These are phyloP conservation scores for Cenopis cana DNA, from an alignment of 2,888 invertebrate species.

Conservation along the genomic window DNA sequence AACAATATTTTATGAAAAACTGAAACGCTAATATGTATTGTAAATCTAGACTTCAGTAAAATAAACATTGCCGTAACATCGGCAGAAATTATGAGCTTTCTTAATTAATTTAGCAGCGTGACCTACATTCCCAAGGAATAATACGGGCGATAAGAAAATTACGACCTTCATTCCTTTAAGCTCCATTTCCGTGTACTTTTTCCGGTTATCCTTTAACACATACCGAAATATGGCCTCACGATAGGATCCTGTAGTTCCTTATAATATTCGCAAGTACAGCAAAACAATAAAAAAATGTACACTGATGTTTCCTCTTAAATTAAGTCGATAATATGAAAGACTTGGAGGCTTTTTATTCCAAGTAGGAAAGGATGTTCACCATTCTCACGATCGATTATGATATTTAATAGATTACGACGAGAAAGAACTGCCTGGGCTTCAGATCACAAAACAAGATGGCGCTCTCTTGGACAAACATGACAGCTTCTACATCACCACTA, in stretches of 20 bases:
- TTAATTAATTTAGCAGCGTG: too few species aligned
- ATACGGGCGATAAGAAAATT: not conserved
- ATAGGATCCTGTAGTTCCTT: not conserved
- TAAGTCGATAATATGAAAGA: too few species aligned
- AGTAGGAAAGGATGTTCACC: too few species aligned
- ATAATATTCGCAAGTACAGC: not conserved
- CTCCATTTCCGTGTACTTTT: not conserved
- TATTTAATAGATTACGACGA: conserved; percentile 60
- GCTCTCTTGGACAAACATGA: conserved; percentile 87
- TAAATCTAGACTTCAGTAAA: too few species aligned
- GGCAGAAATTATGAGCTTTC: not conserved
- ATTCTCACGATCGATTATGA: not conserved
- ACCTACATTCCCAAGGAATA: too few species aligned
- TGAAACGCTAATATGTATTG: too few species aligned
- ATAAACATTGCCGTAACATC: too few species aligned
- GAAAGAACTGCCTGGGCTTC: conserved; percentile 74
- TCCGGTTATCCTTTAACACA: not conserved
- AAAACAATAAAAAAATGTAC: too few species aligned
- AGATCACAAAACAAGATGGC: conserved; percentile 83
- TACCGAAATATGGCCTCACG: not conserved
- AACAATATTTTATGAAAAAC: too few species aligned
- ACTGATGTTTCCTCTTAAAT: too few species aligned
- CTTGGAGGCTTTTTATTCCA: too few species aligned
- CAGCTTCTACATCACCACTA: conserved; percentile 89
- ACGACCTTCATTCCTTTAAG: not conserved